Base-by-base conservation (phyloP, 2,888 invertebrate species). In the Dromius quadrimaculatus region DNA sequence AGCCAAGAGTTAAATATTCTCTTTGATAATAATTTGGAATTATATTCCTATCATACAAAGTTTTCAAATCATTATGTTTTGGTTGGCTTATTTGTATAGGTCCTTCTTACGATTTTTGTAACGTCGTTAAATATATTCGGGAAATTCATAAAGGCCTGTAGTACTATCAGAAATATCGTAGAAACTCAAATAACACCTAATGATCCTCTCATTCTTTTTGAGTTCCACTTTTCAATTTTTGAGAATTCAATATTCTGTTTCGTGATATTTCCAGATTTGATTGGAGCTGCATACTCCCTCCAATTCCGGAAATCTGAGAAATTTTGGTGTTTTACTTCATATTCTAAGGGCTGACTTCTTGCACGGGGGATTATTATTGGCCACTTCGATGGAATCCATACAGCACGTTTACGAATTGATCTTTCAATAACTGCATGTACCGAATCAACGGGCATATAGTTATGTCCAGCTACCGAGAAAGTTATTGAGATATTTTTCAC, bases 401-500 rank as follows among this genome's bases (percentile, higher is more conserved):
- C 72, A 45, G 72, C 74, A 19, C 74, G 59, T 50, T 73, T 74
- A 64, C 23, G 50, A 8, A 74, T 73, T 65, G 69, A 71, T 15
- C 71, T 43, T 43, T 76, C 76, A 11, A 76, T 76, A 9, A 71
- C 69, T 43, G 75, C 65, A 64, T 74, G 73, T 71, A 74, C 71
- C 3, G 62, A 72, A 54, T 76, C 76, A 1, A 76, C 76, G 3
- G 77, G 76, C 78, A 79, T 78, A 23, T 76, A 75, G 17, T 76
- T 76, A 22, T 78, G 78, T 2, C 78, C 79, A 1, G 77, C 73
- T n/a, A 78, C 59, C 19, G 78, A 70, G 47, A 72, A 78, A 59
- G 76, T 77, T 3, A 78, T 72, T 68, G 75, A 75, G 11, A 77
- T 75, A 11, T 32, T 59, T 54, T 74, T 19, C 22, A 76, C 11